A percentile compares a stretch with the other conserved stretches of the same genome.
These are phyloP conservation scores for Amniataba percoides DNA, from an alignment of 2,797 vertebrate species.

Conservation along the genomic window DNA sequence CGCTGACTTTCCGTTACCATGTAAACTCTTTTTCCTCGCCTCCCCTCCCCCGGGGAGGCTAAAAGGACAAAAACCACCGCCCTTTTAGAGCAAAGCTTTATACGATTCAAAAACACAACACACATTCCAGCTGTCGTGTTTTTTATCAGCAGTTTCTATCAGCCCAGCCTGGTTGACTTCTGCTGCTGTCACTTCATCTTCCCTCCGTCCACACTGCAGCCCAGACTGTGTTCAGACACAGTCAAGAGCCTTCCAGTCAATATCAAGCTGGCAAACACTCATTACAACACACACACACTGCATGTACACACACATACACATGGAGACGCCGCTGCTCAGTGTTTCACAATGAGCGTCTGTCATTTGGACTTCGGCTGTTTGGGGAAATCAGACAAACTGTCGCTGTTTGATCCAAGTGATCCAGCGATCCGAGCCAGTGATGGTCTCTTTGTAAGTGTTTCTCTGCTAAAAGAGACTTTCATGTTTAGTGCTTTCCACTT, in stretches of 20 bases:
- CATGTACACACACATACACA: constrained; percentile 13
- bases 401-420: constrained; percentile 18
- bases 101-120: neutral
- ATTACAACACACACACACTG: constrained; percentile 14
- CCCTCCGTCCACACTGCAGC: neutral
- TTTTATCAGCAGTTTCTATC: neutral
- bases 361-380: constrained; percentile 22
- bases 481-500: neutral
- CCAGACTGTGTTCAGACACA: constrained; percentile 52
- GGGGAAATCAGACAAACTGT: constrained; percentile 26
- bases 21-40: constrained; percentile 26
- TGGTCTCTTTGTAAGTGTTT: constrained; percentile 31
- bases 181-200: constrained; percentile 14
- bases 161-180: neutral
- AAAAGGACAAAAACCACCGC: constrained; percentile 54
- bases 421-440: constrained; percentile 19
- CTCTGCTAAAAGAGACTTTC: constrained; percentile 11
- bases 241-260: constrained; percentile 58
- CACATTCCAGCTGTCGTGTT: constrained; percentile 3
- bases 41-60: constrained; percentile 43
- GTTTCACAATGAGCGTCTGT: constrained; percentile 38
- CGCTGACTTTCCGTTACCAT: constrained; percentile 53
- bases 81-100: constrained; percentile 35
- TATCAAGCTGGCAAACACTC: constrained; percentile 44
- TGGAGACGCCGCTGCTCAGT: constrained; percentile 2